Conservation (phyloP, 2,888 invertebrate species). For the Eupithecia subfuscata region DNA sequence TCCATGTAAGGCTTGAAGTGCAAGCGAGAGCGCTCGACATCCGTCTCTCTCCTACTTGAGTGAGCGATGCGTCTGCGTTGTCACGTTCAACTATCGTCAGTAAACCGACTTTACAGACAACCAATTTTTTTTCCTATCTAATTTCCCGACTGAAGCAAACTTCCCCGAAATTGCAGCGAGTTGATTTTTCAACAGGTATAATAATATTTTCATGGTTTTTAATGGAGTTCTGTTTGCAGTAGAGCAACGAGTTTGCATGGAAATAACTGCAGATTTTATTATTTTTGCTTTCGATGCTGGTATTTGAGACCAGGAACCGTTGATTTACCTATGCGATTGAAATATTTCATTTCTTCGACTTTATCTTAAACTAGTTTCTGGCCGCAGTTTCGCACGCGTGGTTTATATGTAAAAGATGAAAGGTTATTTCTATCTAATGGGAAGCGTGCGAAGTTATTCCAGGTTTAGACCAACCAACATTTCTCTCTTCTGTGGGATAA, state of each 20-base stretch:
- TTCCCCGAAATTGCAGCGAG: constrained; percentile 27
- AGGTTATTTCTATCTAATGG: background rate
- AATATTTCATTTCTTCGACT: background rate
- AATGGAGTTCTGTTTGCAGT: constrained; percentile 22
- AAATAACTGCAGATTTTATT: background rate
- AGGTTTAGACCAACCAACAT: too few species aligned
- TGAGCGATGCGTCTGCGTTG: too few species aligned
- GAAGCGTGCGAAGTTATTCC: too few species aligned
- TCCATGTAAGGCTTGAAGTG: too few species aligned
- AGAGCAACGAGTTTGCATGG: background rate
- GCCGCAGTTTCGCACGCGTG: background rate
- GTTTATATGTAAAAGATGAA: background rate
- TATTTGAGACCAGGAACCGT: background rate
- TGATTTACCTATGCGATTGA: background rate
- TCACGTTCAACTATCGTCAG: too few species aligned
- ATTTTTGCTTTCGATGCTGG: background rate
- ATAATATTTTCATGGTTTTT: constrained; percentile 27
- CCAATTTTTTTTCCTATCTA: constrained; percentile 34
- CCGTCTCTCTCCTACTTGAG: too few species aligned
- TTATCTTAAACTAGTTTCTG: background rate
- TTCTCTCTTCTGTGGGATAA: too few species aligned
- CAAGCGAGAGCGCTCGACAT: too few species aligned
- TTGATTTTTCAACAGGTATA: constrained; percentile 37
- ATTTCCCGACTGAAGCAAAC: constrained; percentile 33
- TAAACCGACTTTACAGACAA: too few species aligned